A percentile compares a stretch with the other conserved stretches of the same genome.
These are phyloP conservation scores for Saturnia japonica DNA, from an alignment of 2,888 invertebrate species.

Conservation along the genomic window DNA sequence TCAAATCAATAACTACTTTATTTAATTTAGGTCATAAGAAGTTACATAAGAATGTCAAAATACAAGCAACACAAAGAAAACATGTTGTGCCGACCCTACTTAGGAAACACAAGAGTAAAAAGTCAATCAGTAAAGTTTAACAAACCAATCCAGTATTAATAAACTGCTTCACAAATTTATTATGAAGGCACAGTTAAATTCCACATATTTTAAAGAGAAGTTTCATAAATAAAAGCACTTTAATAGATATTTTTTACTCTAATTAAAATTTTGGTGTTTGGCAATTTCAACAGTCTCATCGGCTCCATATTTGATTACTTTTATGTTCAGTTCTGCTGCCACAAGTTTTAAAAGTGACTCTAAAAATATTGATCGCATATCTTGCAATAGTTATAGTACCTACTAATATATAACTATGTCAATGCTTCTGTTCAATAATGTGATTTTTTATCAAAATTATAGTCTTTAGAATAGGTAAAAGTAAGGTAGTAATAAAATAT, in stretches of 20 bases:
- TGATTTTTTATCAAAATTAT: too few relatives aligned
- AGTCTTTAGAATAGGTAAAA: too few relatives aligned
- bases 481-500: too few relatives aligned
- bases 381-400: not conserved
- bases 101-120: not conserved
- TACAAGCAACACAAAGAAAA: too few relatives aligned
- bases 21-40: too few relatives aligned
- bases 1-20: too few relatives aligned
- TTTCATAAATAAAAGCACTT: not conserved
- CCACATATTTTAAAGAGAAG: not conserved
- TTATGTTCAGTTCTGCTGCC: not conserved
- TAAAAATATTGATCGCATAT: not conserved
- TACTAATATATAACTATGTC: too few relatives aligned
- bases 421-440: too few relatives aligned
- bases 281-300: not conserved
- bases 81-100: too few relatives aligned
- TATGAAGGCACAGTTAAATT: not conserved
- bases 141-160: too few relatives aligned
- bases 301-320: not conserved
- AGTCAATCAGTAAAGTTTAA: not conserved
- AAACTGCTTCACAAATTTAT: too few relatives aligned
- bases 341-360: not conserved
- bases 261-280: not conserved
- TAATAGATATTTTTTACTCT: not conserved
- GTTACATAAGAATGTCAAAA: too few relatives aligned